Evolutionary conservation across 2,113 vertebrate species (phyloP).

Genomic region (Calyptomena viridis): DNA sequence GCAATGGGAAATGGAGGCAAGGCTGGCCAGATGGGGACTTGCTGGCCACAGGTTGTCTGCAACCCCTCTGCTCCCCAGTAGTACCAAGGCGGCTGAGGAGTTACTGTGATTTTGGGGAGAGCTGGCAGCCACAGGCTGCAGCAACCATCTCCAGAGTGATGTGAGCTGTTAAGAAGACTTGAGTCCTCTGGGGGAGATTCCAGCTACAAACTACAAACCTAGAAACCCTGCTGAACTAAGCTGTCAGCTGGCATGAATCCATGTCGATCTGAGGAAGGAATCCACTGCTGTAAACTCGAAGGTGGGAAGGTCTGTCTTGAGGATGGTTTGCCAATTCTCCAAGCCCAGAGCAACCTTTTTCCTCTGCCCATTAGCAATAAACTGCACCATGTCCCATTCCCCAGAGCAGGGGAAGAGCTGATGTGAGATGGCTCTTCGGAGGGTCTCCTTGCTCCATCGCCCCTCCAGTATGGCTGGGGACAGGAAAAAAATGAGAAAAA

Average conservation of each 20-base stretch:
- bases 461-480: neutral
- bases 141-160: neutral
- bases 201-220: slow-evolving; percentile 10
- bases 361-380: neutral
- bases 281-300: neutral
- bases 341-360: neutral
- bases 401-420: neutral
- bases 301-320: neutral
- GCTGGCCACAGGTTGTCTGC: neutral
- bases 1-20: neutral
- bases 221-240: neutral
- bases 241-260: slow-evolving; percentile 16
- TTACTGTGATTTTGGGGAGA: neutral
- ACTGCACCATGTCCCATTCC: neutral
- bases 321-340: neutral
- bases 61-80: neutral
- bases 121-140: neutral
- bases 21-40: neutral
- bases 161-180: neutral
- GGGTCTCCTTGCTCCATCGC: neutral
- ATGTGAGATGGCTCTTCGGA: neutral
- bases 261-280: neutral
- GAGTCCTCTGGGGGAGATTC: neutral
- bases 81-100: neutral
- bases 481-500: neutral